Base-by-base conservation (phyloP, 2,113 vertebrate species). In the Bolborhynchus lineola region DNA sequence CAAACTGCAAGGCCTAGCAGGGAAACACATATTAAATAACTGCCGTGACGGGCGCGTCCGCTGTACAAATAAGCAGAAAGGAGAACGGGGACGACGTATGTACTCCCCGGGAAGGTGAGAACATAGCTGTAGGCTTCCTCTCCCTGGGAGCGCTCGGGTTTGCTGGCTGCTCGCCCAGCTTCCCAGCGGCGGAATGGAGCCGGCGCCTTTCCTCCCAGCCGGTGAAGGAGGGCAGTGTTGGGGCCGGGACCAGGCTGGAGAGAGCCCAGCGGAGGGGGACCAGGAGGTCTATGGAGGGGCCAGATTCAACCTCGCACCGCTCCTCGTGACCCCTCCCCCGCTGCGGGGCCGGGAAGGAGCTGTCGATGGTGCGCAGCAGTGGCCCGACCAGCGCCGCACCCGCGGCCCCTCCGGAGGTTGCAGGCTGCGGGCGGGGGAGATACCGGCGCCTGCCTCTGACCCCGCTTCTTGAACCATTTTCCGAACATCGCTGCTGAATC, bases 1-100 rank as follows among this genome's bases (percentile, higher is more conserved):
- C 88, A 90, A 76, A 95, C 67, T 88, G 76, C 88, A 74, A 74
- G 90, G 82, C 93, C 80, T 93, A 71, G 86, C 95, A 46, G 94
- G 91, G 92, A 88, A 76, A 63, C 82, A 62, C 47, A 53, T 93
- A 95, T 88, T 90, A 90, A 96, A 90, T 69, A 91, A 68, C 39
- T 13, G 65, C 13, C 13, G 18, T 39, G 65, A 39, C 0, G 19
- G 77, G 80, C 2, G 14, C 75, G 47, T 14, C 52, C 1, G 9
- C 78, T 55, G 24, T 35, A 46, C 35, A 92, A 91, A 63, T 16
- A 46, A 82, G 84, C 19, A 1, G 74, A 67, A 78, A 87, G 57
- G 70, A 65, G 84, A 60, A 35, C 8, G 9, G 14, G 53, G 53
- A 24, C 2, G 64, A 80, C 84, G 82, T 87, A 52, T 76, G 82